Conservation (phyloP, 2,888 invertebrate species). For the Agapostemon virescens region DNA sequence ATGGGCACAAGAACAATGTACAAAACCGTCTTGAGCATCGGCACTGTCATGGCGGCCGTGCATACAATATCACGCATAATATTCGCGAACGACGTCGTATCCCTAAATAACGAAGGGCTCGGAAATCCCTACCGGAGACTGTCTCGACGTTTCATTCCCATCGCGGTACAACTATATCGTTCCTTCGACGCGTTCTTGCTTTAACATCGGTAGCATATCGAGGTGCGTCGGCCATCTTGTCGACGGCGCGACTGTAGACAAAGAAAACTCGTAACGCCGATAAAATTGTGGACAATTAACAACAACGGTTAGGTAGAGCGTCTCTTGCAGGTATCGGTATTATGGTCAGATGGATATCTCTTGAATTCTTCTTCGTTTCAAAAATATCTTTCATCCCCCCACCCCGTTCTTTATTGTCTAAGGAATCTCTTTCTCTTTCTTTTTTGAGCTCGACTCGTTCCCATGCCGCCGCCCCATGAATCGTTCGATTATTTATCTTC, state of each 20-base stretch:
- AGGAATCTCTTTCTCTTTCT: neutral
- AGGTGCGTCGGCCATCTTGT: conserved; percentile 28
- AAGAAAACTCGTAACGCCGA: conserved; percentile 59
- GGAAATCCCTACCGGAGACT: conserved; percentile 43
- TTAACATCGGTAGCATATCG: conserved; percentile 18
- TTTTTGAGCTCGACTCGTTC: conserved; percentile 8
- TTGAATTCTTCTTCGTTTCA: conserved; percentile 47
- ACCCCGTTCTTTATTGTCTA: conserved; percentile 37
- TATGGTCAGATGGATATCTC: conserved; percentile 67
- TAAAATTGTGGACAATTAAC: conserved; percentile 64
- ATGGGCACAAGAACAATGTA: conserved; percentile 55
- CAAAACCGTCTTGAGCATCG: conserved; percentile 36
- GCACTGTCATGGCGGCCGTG: conserved; percentile 31
- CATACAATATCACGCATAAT: conserved; percentile 8
- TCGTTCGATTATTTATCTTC: no score
- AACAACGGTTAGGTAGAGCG: conserved; percentile 62
- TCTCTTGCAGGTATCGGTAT: conserved; percentile 70
- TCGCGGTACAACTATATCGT: conserved; percentile 60
- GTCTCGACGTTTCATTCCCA: conserved; percentile 34
- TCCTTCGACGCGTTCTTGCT: conserved; percentile 24
- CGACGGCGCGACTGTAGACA: conserved; percentile 18
- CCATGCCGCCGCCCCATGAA: neutral
- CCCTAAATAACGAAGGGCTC: conserved; percentile 45
- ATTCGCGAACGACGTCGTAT: conserved; percentile 32
- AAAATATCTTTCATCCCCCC: conserved; percentile 52